Base-by-base conservation (phyloP, 2,797 vertebrate genomes). In the Sternarchorhynchus goeldii region DNA sequence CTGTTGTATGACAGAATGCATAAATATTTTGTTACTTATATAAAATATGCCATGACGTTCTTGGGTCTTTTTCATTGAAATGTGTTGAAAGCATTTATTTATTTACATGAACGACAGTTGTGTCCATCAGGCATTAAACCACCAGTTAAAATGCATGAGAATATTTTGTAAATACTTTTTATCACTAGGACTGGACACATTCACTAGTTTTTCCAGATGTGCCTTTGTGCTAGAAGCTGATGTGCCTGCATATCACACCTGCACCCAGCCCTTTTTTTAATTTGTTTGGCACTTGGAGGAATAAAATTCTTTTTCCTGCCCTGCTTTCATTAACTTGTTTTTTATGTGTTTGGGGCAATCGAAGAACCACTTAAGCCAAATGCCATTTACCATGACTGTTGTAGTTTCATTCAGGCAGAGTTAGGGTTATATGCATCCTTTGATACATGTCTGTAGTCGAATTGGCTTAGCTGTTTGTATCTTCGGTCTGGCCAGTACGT, bases 161-260 rank as follows among this genome's bases (percentile, higher is more conserved):
- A 32, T 76, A 32, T 76, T 81, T 73, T 87, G 82, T 86, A 82
- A 63, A 79, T 57, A 25, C 81, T n/a, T 73, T 84, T 60, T 50
- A 72, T 77, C 67, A 71, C 68, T 39, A 82, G 77, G 21, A 73
- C 57, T 64, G 78, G 31, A 12, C 18, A 70, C 55, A 63, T 71
- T 20, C 65, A 66, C 32, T 84, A 73, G 65, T 87, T 59, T 81
- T 71, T 87, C 84, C 82, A 55, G 70, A 81, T 59, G 88, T 90
- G 88, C 89, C 88, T 89, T 87, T 25, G 83, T 79, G 81, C 83
- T 83, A 83, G 77, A 66, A 73, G 81, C 77, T 71, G 62, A 81
- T 73, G 4, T 20, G 57, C 56, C 81, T 83, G 70, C 41, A 31
- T 70, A 25, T 12, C 76, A 73, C 82, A 77, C 85, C 81, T 75